Base-by-base conservation (phyloP, 64 coral and sea anemone species). In the Montipora cactus region DNA sequence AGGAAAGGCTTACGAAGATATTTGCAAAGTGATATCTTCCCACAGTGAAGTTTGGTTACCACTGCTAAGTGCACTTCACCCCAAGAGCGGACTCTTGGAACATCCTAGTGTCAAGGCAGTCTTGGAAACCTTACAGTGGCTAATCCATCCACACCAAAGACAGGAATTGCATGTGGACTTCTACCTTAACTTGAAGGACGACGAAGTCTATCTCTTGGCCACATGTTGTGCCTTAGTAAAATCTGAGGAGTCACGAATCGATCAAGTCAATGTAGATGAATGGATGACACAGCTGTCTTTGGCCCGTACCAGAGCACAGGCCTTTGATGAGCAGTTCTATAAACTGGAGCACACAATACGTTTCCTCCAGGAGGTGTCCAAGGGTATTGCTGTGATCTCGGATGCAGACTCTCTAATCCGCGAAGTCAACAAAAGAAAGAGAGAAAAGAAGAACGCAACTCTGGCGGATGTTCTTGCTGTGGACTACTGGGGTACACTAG, bases 401-500 rank as follows among this genome's bases (percentile, higher is more conserved):
- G 78, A 80, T 58, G 51, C 50, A 59, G 20, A 57, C 0, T 13
- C n/a, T 1, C 19, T 80, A 25, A 80, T 80, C 1, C 7, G 7
- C 0, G 78, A 80, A 23, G 21, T 80, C 51, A 80, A 80, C 49
- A 57, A 59, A 12, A 59, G 78, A 2, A 58, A 59, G 49, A 59
- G 2, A 55, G 50, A 8, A 22, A 80, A 59, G 19, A 21, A 8
- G 8, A 59, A 23, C 2, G n/a, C 46, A 5, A 57, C 19, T 10
- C 20, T 91, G 50, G 37, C 5, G 15, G 89, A 80, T 68, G 59
- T 71, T 44, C 77, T 57, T 15, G 5, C 78, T 50, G 45, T 25
- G 0, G 52, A 25, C 67, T 90, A 53, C 77, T 90, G 88, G 88
- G 89, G 89, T 0, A 6, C 75, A 44, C 75, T 90, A 7, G 7